phyloP scores from a whole-genome alignment of 2,888 invertebrate species.

The Zelleria hepariella region DNA sequence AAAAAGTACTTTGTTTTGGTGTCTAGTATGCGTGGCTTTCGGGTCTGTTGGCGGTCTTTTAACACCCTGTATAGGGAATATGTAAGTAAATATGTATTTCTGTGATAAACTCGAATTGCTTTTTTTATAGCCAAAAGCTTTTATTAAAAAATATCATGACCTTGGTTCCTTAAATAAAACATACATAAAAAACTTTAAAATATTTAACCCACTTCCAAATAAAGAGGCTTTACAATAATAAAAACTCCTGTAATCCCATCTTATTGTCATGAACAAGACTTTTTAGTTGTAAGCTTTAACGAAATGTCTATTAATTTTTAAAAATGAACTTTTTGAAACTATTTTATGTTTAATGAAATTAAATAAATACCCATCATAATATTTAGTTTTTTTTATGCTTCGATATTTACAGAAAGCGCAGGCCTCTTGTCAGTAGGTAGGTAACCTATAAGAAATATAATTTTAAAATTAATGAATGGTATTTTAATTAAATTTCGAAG shows the following conservation, averaged over 20 bases:
- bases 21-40: too few relatives aligned
- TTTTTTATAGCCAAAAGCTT: background rate
- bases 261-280: background rate
- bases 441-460: too few relatives aligned
- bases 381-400: background rate
- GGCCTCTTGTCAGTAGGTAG: too few relatives aligned
- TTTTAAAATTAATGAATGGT: too few relatives aligned
- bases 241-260: background rate
- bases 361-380: background rate
- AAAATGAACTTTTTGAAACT: background rate
- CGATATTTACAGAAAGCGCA: background rate
- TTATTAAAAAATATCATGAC: background rate
- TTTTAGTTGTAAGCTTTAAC: background rate
- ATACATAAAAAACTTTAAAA: background rate
- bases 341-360: background rate
- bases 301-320: background rate
- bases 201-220: background rate
- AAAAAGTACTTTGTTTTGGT: too few relatives aligned
- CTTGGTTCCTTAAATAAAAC: background rate
- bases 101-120: conserved; percentile 7
- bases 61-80: too few relatives aligned
- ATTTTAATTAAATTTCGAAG: too few relatives aligned
- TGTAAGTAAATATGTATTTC: conserved; percentile 1
- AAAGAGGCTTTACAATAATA: background rate
- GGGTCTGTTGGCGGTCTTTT: too few relatives aligned